A percentile compares a stretch with the other conserved stretches of the same genome.
phyloP scores from a whole-genome alignment of 2,888 invertebrate genomes.

The Agrochola circellaris region DNA sequence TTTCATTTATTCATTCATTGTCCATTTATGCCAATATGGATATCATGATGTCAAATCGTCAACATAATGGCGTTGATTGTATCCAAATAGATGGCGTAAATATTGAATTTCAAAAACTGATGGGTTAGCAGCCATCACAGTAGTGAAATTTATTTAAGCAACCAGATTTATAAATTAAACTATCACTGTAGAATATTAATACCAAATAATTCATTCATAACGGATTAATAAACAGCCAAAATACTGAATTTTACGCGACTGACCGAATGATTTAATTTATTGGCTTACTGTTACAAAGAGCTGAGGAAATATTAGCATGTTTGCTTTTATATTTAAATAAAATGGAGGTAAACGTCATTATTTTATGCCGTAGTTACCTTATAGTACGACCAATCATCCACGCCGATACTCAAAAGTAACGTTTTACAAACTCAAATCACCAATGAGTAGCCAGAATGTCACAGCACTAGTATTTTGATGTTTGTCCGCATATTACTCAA shows the following conservation, averaged over 20 bases:
- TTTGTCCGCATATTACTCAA: not conserved
- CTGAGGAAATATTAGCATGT: not conserved
- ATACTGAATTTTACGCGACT: not conserved
- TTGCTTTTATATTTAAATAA: not conserved
- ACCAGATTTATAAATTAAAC: slow-evolving; percentile 49
- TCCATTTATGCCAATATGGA: not conserved
- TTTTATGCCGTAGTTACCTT: not conserved
- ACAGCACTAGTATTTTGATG: not conserved
- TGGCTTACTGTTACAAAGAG: not conserved
- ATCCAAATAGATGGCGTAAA: not conserved
- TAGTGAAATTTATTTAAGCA: slow-evolving; percentile 47
- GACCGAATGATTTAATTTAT: slow-evolving; percentile 14
- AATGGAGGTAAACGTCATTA: not conserved
- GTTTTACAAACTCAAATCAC: not conserved
- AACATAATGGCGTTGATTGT: not conserved
- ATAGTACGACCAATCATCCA: not conserved
- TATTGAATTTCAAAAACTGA: slow-evolving; percentile 38
- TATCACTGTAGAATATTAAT: slow-evolving; percentile 50
- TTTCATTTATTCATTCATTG: not conserved
- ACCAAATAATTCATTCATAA: slow-evolving; percentile 52
- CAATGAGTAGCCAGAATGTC: not conserved
- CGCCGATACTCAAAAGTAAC: not conserved
- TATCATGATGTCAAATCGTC: not conserved
- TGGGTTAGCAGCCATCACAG: slow-evolving; percentile 25
- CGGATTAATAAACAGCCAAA: slow-evolving; percentile 27